Percentiles rank a stretch among this genome's conserved stretches.
Evolutionary conservation across 2,797 vertebrate species (phyloP).

Genomic region (Channa striata): DNA sequence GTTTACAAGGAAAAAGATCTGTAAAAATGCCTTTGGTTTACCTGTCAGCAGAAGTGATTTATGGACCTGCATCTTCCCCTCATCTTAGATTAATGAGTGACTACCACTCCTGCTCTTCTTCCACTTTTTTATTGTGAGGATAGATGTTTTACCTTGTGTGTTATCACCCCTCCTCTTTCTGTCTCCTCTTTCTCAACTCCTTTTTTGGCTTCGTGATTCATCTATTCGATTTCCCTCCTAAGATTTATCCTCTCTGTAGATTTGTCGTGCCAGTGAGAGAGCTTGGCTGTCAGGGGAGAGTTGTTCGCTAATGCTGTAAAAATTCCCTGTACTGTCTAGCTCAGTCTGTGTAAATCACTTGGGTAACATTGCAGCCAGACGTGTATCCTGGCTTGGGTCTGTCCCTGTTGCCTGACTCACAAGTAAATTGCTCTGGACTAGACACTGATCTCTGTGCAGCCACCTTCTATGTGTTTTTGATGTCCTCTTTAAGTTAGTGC

Average conservation of each 20-base stretch:
- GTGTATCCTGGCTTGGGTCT: slow-evolving; percentile 51
- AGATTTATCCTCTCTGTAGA: slow-evolving; percentile 72
- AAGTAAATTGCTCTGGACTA: slow-evolving; percentile 58
- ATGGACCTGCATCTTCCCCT: slow-evolving; percentile 42
- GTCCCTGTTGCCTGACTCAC: slow-evolving; percentile 37
- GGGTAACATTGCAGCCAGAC: slow-evolving; percentile 48
- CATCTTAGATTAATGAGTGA: slow-evolving; percentile 62
- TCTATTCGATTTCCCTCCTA: slow-evolving; percentile 52
- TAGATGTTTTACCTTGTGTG: slow-evolving; percentile 58
- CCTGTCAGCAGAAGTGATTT: slow-evolving; percentile 55
- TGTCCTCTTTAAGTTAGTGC: slow-evolving; percentile 33
- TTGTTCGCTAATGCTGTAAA: slow-evolving; percentile 60
- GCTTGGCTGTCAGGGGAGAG: slow-evolving; percentile 70
- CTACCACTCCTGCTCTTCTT: slow-evolving; percentile 25
- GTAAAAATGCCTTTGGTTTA: slow-evolving; percentile 53
- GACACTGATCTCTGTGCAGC: slow-evolving; percentile 27
- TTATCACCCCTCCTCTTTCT: slow-evolving; percentile 15
- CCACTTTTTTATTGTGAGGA: slow-evolving; percentile 34
- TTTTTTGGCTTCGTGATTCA: slow-evolving; percentile 42
- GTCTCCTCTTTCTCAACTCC: slow-evolving; percentile 12
- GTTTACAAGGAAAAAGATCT: slow-evolving; percentile 18
- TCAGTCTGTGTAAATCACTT: slow-evolving; percentile 70
- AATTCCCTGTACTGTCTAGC: slow-evolving; percentile 66
- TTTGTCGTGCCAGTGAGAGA: slow-evolving; percentile 62
- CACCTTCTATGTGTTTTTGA: slow-evolving; percentile 30